These are phyloP conservation scores for Mesocricetus auratus DNA, from an alignment of 2,113 vertebrate species.

Conservation along the genomic window DNA sequence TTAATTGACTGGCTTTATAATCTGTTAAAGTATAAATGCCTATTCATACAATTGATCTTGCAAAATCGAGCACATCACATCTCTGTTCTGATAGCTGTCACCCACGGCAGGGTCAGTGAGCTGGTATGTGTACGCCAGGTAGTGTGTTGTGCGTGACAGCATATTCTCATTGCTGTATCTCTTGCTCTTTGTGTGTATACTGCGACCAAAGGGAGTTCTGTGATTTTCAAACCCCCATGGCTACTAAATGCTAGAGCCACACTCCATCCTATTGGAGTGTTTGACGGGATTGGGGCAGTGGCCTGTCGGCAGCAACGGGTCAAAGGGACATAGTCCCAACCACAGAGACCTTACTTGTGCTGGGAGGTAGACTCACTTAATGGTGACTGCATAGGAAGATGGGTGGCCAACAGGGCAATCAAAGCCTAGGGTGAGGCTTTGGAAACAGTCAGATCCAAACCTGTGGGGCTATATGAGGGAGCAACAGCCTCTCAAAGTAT, in stretches of 20 bases:
- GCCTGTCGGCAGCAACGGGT: not conserved
- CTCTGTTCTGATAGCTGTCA: not conserved
- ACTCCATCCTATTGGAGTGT: not conserved
- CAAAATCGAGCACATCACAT: no score
- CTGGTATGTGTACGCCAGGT: not conserved
- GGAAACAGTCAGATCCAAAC: not conserved
- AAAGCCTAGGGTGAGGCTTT: not conserved
- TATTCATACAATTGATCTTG: not conserved
- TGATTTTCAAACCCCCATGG: not conserved
- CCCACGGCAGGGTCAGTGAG: not conserved
- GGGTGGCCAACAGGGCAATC: no score
- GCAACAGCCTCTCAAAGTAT: not conserved
- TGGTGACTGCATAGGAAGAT: not conserved
- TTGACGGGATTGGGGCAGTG: not conserved
- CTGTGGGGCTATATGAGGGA: not conserved
- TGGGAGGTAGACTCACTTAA: not conserved
- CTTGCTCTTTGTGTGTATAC: no score
- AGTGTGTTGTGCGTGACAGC: not conserved
- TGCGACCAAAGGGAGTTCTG: not conserved
- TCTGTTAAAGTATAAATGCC: not conserved
- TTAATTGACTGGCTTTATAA: not conserved
- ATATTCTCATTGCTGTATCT: not conserved
- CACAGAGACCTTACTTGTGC: not conserved
- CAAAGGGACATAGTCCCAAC: not conserved
- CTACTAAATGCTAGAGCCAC: not conserved